These are phyloP conservation scores for Tiphia femorata DNA, from an alignment of 2,888 invertebrate genomes.

Conservation along the genomic window DNA sequence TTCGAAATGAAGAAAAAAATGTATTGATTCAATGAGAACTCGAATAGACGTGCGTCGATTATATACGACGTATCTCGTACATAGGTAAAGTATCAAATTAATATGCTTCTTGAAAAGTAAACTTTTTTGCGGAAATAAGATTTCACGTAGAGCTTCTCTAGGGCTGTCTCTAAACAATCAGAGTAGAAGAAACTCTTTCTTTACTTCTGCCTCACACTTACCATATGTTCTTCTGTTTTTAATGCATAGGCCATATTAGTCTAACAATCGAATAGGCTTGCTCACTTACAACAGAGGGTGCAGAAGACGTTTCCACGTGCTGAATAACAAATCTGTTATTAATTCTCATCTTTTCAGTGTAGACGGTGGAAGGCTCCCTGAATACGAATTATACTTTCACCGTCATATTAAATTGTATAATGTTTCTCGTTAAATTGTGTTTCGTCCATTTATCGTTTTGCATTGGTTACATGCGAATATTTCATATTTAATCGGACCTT, in stretches of 20 bases:
- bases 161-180: neutral
- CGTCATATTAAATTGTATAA: neutral
- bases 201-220: neutral
- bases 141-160: conserved; percentile 16
- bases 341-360: too few relatives aligned
- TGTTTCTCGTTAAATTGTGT: too few relatives aligned
- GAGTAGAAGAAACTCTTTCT: neutral
- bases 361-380: neutral
- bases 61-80: too few relatives aligned
- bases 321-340: too few relatives aligned
- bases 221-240: conserved; percentile 5
- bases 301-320: too few relatives aligned
- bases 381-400: neutral
- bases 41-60: too few relatives aligned
- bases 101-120: neutral
- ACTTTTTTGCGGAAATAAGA: conserved; percentile 9
- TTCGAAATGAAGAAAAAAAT: too few relatives aligned
- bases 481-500: too few relatives aligned
- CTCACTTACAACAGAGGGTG: conserved; percentile 5
- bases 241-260: conserved; percentile 11
- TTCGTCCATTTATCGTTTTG: too few relatives aligned
- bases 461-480: too few relatives aligned
- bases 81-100: too few relatives aligned
- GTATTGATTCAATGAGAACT: too few relatives aligned
- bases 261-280: conserved; percentile 18